Evolutionary conservation across 2,888 invertebrate species (phyloP), one percentile per base, ranked within the genome.

Genomic region (Sesia apiformis): DNA sequence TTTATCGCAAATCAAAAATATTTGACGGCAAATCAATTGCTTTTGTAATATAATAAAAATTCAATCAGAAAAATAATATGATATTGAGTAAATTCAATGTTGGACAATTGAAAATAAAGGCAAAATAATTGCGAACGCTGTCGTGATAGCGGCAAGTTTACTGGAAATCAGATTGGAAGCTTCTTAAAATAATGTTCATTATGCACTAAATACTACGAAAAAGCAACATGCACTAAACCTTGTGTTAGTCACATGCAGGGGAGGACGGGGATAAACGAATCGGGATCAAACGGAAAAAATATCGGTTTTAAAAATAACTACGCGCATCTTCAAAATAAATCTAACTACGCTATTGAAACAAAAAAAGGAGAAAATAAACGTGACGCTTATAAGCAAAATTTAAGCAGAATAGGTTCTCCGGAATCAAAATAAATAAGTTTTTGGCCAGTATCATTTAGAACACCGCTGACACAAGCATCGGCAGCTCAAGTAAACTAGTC

Each of bases 381-480:
- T 86, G 86, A 81, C 84, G 87, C 79, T 83, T 78, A 81, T 81
- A 89, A 90, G 88, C 87, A 88, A 86, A 23, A 86, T 84, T 84
- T 70, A 89, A 90, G 89, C 89, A 89, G 88, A 89, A 89, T 89
- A 89, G 88, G 89, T 89, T 88, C 89, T 88, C 86, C 84, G 83
- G 87, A 84, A 85, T 84, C 82, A 86, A 84, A 87, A 84, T 81
- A 87, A 90, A 84, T 79, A 81, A 70, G 63, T 71, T 84, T 86
- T 87, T 90, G 91, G 91, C 90, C 91, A 91, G 84, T 81, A 83
- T 86, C 83, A 84, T 87, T 84, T 70, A 67, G 63, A 70, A 77
- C 76, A 81, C 81, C 76, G 81, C 76, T 72, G 66, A 80, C 74
- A 76, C 69, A 81, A 82, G 82, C 84, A 66, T 75, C 80, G 77